Evolutionary conservation across 1,140 invertebrate genomes (phyloP).

Genomic region (Neoseiulus cucumeris): DNA sequence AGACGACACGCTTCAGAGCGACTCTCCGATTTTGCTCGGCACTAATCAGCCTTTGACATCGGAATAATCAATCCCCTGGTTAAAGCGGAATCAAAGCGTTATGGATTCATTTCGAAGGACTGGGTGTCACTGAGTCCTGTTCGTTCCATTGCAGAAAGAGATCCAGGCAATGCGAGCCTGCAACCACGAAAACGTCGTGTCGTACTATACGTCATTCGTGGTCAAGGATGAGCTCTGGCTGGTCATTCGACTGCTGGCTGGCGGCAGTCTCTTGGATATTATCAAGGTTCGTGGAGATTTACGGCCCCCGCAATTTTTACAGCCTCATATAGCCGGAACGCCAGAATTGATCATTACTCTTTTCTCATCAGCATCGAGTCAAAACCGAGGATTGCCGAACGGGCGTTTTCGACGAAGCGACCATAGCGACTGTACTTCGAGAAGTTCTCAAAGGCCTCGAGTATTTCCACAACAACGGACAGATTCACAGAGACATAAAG

Average conservation of each 20-base stretch:
- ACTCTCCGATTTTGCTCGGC: too few relatives aligned
- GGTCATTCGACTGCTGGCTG: conserved; percentile 48
- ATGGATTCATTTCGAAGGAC: too few relatives aligned
- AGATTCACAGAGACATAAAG: conserved; percentile 36
- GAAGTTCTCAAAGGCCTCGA: conserved; percentile 37
- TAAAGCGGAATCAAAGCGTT: too few relatives aligned
- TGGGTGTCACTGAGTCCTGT: too few relatives aligned
- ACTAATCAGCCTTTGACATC: too few relatives aligned
- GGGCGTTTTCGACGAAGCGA: conserved; percentile 35
- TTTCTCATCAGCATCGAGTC: conserved; percentile 34
- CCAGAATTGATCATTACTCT: conserved; percentile 15
- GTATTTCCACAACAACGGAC: conserved; percentile 36
- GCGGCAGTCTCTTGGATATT: conserved; percentile 60
- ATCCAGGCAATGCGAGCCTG: conserved; percentile 95
- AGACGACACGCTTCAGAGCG: too few relatives aligned
- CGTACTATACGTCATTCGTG: conserved; percentile 91
- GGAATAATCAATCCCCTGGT: too few relatives aligned
- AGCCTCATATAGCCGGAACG: background rate
- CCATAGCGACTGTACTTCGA: conserved; percentile 36
- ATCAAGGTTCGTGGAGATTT: conserved; percentile 31
- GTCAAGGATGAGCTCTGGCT: conserved; percentile 92
- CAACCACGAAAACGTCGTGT: conserved; percentile 94
- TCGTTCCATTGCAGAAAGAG: conserved; percentile 52
- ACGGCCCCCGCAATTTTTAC: background rate
- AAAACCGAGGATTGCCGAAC: conserved; percentile 28